These are phyloP conservation scores for Drosophila stalkeri DNA, from an alignment of 2,888 invertebrate species.

Conservation along the genomic window DNA sequence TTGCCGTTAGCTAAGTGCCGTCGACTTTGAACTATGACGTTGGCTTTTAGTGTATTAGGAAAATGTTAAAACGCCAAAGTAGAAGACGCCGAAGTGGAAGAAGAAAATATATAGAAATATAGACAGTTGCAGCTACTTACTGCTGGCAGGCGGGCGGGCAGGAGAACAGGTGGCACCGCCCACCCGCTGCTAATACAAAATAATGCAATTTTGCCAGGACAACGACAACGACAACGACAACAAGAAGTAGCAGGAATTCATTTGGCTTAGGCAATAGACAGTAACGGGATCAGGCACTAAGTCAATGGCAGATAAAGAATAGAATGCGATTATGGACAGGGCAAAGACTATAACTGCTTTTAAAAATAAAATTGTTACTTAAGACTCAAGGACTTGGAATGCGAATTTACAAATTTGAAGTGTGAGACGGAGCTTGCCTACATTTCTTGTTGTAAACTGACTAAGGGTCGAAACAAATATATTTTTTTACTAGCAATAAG, in stretches of 20 bases:
- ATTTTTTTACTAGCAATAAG: neutral
- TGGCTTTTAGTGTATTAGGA: slow-evolving; percentile 75
- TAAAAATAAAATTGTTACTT: neutral
- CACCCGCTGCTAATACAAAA: slow-evolving; percentile 62
- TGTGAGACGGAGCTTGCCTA: neutral
- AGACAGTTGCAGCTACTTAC: slow-evolving; percentile 42
- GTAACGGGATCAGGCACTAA: slow-evolving; percentile 14
- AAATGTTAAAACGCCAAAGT: slow-evolving; percentile 42
- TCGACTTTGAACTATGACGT: slow-evolving; percentile 72
- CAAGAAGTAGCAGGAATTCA: slow-evolving; percentile 26
- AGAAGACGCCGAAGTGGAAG: neutral
- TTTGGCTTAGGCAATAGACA: slow-evolving; percentile 48
- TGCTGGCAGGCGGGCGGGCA: neutral
- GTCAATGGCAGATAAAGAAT: slow-evolving; percentile 12
- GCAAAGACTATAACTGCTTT: neutral
- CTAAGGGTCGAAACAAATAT: neutral
- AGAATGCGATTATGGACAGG: slow-evolving; percentile 4
- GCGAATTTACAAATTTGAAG: neutral
- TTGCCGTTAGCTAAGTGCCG: slow-evolving; percentile 67
- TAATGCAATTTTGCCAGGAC: slow-evolving; percentile 71
- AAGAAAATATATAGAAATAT: neutral
- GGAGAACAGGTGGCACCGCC: slow-evolving; percentile 13
- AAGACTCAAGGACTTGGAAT: neutral
- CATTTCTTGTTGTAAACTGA: no score
- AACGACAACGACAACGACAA: slow-evolving; percentile 37